Conservation (phyloP, 2,888 invertebrate species). For the Limnephilus lunatus region DNA sequence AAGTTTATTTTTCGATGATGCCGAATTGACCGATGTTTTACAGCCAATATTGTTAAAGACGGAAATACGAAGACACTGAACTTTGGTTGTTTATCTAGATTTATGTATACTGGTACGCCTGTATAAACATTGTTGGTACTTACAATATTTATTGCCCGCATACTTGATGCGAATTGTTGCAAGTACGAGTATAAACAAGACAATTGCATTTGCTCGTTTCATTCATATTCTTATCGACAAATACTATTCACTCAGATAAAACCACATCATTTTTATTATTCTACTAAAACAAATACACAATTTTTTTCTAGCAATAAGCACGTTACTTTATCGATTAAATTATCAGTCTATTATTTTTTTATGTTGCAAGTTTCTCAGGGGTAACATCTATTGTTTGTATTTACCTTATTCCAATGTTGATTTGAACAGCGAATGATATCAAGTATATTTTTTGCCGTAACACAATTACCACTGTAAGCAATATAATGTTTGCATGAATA, state of each 20-base stretch:
- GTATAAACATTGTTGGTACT: neutral
- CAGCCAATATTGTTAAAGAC: neutral
- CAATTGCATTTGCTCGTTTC: neutral
- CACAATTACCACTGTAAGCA: too few species aligned
- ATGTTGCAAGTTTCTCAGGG: neutral
- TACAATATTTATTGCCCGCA: neutral
- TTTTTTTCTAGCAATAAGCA: neutral
- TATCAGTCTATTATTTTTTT: neutral
- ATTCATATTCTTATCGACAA: neutral
- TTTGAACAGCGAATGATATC: neutral
- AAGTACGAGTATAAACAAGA: neutral
- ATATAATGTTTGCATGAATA: too few species aligned
- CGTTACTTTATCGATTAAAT: neutral
- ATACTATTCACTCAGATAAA: neutral
- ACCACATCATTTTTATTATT: neutral
- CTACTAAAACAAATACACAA: neutral
- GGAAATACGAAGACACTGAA: neutral
- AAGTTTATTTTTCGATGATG: neutral
- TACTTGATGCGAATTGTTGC: neutral
- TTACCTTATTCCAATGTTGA: neutral
- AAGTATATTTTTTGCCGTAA: neutral
- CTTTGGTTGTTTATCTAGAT: neutral
- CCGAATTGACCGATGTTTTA: neutral
- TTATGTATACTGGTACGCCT: conserved; percentile 2
- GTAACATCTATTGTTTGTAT: neutral